A percentile compares a stretch with the other conserved stretches of the same genome.
phyloP scores from a whole-genome alignment of 1,140 invertebrate genomes.

The Parasteatoda tepidariorum region DNA sequence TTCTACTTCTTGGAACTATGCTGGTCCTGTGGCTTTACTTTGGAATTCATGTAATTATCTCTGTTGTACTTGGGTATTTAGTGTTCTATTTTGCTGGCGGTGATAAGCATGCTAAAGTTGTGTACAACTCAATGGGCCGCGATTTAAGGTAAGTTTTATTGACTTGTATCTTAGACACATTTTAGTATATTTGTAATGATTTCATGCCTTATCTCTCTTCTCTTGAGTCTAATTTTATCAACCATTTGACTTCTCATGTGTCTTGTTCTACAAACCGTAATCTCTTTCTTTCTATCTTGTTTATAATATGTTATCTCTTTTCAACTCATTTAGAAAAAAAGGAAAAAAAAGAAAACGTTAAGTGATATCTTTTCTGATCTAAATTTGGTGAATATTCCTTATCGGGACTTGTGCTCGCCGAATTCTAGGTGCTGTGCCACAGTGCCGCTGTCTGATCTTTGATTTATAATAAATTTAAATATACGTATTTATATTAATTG shows the following conservation, averaged over 20 bases:
- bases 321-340: too few relatives aligned
- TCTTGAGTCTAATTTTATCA: background rate
- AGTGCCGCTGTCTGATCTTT: too few relatives aligned
- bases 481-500: too few relatives aligned
- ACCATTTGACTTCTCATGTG: background rate
- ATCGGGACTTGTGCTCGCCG: too few relatives aligned
- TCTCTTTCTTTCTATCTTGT: background rate
- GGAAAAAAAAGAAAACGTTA: too few relatives aligned
- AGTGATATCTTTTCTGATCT: too few relatives aligned
- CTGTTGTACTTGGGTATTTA: background rate
- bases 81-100: constrained; percentile 13
- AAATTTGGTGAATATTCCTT: too few relatives aligned
- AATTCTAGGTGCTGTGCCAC: too few relatives aligned
- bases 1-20: background rate
- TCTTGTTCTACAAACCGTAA: background rate
- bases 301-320: too few relatives aligned
- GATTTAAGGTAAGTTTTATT: constrained; percentile 25
- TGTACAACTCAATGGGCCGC: background rate
- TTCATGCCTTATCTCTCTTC: background rate
- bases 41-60: background rate
- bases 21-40: background rate
- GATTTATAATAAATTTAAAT: too few relatives aligned
- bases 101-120: background rate
- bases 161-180: background rate
- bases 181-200: background rate